Evolutionary conservation across 2,888 invertebrate genomes (phyloP).

Genomic region (Drosophila testacea): DNA sequence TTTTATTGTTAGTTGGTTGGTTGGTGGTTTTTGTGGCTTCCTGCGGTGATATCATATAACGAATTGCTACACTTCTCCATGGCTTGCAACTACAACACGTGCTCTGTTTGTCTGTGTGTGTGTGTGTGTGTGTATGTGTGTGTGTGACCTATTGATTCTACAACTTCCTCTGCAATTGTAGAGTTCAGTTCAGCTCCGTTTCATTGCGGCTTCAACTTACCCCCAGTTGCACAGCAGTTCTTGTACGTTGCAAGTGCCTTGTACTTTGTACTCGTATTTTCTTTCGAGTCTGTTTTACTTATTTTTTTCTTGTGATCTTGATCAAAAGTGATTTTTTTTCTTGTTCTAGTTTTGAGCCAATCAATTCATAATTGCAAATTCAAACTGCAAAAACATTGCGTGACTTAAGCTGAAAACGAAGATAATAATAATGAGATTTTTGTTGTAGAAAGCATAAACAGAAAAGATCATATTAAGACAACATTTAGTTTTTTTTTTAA

Average conservation of each 20-base stretch:
- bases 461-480: neutral
- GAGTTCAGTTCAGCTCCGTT: conserved; percentile 44
- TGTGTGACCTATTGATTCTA: conserved; percentile 77
- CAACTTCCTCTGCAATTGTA: conserved; percentile 62
- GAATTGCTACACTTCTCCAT: conserved; percentile 38
- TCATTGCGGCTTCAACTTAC: conserved; percentile 36
- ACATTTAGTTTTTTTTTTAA: neutral
- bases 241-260: conserved; percentile 36
- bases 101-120: conserved; percentile 32
- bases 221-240: conserved; percentile 36
- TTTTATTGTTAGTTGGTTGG: conserved; percentile 12
- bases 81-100: conserved; percentile 53
- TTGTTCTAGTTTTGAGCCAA: conserved; percentile 30
- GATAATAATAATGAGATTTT: neutral
- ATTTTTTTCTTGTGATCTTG: conserved; percentile 31
- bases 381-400: conserved; percentile 29
- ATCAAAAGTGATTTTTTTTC: conserved; percentile 9
- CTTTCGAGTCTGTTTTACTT: neutral
- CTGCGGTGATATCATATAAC: conserved; percentile 77
- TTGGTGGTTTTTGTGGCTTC: conserved; percentile 71
- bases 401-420: conserved; percentile 23
- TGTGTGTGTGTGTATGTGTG: conserved; percentile 28
- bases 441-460: neutral
- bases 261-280: neutral
- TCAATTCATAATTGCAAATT: conserved; percentile 32